Conservation (phyloP, 2,888 invertebrate species). For the Drosophila mayaguana region DNA sequence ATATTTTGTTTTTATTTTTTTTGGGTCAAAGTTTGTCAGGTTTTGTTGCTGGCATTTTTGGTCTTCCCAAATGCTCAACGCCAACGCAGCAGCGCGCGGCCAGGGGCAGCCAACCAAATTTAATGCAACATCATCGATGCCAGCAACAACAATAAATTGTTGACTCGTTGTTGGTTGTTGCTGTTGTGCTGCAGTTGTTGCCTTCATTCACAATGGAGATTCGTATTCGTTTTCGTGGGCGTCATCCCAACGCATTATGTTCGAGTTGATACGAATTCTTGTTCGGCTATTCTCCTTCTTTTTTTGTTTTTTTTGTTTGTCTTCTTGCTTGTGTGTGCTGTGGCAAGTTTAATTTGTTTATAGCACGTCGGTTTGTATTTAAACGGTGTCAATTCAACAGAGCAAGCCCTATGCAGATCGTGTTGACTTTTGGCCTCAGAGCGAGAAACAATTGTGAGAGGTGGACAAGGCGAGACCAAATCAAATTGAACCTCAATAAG, state of each 20-base stretch:
- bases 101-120: constrained; percentile 51
- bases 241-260: constrained; percentile 68
- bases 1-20: constrained; percentile 25
- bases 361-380: constrained; percentile 65
- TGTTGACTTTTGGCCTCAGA: constrained; percentile 72
- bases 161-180: constrained; percentile 55
- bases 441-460: constrained; percentile 70
- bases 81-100: constrained; percentile 52
- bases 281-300: not conserved
- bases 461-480: constrained; percentile 62
- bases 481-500: constrained; percentile 74
- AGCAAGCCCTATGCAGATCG: constrained; percentile 48
- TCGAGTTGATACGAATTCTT: constrained; percentile 37
- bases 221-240: constrained; percentile 55
- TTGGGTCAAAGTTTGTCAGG: constrained; percentile 71
- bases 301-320: not conserved
- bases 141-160: constrained; percentile 61
- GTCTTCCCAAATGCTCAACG: constrained; percentile 30
- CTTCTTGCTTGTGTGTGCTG: constrained; percentile 26
- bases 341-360: constrained; percentile 73
- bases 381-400: constrained; percentile 66
- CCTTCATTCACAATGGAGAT: constrained; percentile 65
- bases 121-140: constrained; percentile 73
- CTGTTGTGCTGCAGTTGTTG: constrained; percentile 63
- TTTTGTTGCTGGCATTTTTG: constrained; percentile 30